Evolutionary conservation across 2,797 vertebrate genomes (phyloP), one percentile per base, ranked within the genome.

Genomic region (Scolopax bukidnonensis): DNA sequence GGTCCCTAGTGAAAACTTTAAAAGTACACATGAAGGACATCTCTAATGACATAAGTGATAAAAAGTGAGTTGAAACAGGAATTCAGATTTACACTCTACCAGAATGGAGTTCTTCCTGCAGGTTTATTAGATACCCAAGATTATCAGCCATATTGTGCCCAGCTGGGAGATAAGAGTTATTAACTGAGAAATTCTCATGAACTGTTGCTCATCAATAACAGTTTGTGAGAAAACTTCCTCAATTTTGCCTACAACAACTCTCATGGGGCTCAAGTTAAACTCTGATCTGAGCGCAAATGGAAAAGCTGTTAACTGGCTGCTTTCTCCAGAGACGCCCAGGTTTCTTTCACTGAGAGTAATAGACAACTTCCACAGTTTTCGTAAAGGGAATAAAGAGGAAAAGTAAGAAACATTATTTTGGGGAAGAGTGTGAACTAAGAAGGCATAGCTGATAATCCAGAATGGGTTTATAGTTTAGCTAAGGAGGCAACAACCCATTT

Each of bases 31-130:
- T 68, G 83, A 86, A 87, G 81, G 77, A 71, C 88, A 71, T 64
- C 36, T 88, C 40, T 94, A 96, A 95, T 59, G 60, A 77, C 27
- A 10, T 41, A 94, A 77, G 48, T 81, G 84, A 96, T 92, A 90
- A 95, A 95, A 65, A 85, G 51, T 45, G 41, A 89, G n/a, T 87
- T 79, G 8, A 84, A 88, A 76, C n/a, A 65, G 53, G 47, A 91
- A 84, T 84, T 94, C 91, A 78, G 73, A 84, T 94, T 53, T 84
- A 67, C 84, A 87, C 50, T 59, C 75, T 80, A 79, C 53, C 30
- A 75, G 77, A 95, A 77, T 63, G 10, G 70, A 87, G 63, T 92
- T 85, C 67, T 92, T 90, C 93, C 60, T 84, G 67, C 65, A 88
- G 56, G 25, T 88, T 96, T 81, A 87, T 94, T 92, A 93, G 70